Evolutionary conservation across 2,888 invertebrate genomes (phyloP).

Genomic region (Labia minor): DNA sequence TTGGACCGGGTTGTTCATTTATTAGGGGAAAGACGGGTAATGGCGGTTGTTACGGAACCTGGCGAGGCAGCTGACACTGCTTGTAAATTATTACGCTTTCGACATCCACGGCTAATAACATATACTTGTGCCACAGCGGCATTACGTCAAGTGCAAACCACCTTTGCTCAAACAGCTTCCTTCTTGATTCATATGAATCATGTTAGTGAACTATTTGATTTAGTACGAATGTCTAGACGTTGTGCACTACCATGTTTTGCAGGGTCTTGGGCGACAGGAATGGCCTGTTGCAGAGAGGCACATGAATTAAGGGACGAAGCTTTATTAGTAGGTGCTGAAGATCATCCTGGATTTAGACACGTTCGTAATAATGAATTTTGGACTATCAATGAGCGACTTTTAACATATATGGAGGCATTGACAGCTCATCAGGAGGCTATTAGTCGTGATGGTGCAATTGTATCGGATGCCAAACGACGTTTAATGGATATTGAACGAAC

Average conservation of each 20-base stretch:
- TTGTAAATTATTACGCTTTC: not conserved
- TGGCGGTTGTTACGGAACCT: not conserved
- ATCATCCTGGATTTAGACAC: not conserved
- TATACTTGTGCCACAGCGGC: not conserved
- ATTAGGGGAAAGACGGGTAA: not conserved
- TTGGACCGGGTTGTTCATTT: not conserved
- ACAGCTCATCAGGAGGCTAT: not conserved
- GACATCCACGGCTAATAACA: not conserved
- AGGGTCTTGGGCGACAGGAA: not conserved
- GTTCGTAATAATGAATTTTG: conserved; percentile 3
- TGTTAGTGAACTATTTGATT: not conserved
- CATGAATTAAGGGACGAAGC: conserved; percentile 1
- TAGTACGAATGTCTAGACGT: not conserved
- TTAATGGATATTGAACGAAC: not conserved
- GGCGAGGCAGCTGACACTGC: not conserved
- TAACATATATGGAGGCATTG: not conserved
- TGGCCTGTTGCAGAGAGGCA: not conserved
- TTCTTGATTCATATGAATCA: not conserved
- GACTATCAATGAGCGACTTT: not conserved
- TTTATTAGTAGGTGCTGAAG: not conserved
- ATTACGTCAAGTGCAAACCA: not conserved
- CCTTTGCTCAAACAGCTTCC: not conserved
- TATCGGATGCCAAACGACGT: not conserved
- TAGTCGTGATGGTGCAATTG: not conserved
- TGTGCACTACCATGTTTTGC: not conserved